Conservation (phyloP, 2,113 vertebrate species). For the Hippoglossus stenolepis region DNA sequence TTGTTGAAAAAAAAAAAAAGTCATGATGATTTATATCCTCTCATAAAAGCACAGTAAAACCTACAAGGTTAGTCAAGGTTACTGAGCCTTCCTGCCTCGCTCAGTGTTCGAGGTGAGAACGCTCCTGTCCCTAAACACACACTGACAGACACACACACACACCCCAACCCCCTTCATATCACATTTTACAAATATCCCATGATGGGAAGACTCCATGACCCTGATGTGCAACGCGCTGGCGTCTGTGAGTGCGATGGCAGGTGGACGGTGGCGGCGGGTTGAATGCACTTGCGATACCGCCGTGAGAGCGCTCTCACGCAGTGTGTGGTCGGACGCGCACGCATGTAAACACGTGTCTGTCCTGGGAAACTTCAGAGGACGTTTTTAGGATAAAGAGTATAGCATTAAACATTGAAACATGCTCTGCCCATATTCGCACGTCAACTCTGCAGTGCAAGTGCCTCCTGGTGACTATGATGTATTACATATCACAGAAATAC, state of each 20-base stretch:
- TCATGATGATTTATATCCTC: conserved; percentile 77
- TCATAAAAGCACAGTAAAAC: conserved; percentile 78
- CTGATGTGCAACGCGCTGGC: conserved; percentile 52
- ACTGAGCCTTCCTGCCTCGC: conserved; percentile 63
- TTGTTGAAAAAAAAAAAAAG: conserved; percentile 21
- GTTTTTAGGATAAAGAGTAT: conserved; percentile 67
- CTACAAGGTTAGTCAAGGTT: conserved; percentile 83
- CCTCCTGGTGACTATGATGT: conserved; percentile 82
- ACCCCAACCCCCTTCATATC: conserved; percentile 49
- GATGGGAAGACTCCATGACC: conserved; percentile 69
- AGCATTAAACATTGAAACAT: conserved; percentile 68
- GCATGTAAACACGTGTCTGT: conserved; percentile 39
- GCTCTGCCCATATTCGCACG: conserved; percentile 68
- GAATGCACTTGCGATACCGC: conserved; percentile 41
- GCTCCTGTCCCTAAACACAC: conserved; percentile 61
- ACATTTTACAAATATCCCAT: conserved; percentile 73
- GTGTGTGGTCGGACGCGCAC: conserved; percentile 5
- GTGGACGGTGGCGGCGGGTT: conserved; percentile 32
- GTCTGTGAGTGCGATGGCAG: conserved; percentile 39
- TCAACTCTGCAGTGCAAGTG: conserved; percentile 71
- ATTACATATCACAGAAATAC: conserved; percentile 77
- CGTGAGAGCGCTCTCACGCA: conserved; percentile 30
- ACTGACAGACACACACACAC: conserved; percentile 11
- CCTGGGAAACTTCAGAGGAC: conserved; percentile 70
- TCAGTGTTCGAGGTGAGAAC: conserved; percentile 66